Percentiles rank a stretch among this genome's conserved stretches.
phyloP scores from a whole-genome alignment of 92 coral and sea anemone genomes.

The Porites divaricata region DNA sequence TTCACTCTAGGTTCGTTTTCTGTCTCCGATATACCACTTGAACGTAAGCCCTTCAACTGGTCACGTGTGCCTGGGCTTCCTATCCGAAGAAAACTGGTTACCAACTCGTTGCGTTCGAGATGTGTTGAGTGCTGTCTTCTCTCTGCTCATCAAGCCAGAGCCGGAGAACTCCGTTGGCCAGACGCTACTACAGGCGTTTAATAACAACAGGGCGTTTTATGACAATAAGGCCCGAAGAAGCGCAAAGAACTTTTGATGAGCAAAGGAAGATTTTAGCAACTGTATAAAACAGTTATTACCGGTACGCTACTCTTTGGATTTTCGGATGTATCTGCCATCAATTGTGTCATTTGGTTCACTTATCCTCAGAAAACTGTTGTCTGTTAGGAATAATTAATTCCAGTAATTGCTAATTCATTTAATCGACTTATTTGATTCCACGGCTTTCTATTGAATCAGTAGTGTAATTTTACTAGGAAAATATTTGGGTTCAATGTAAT shows the following conservation, averaged over 20 bases:
- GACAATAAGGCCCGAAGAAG: conserved; percentile 67
- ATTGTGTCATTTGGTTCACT: no score
- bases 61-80: conserved; percentile 79
- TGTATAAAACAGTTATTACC: no score
- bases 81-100: conserved; percentile 71
- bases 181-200: conserved; percentile 44
- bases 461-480: no score
- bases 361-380: no score
- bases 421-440: no score
- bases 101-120: conserved; percentile 80
- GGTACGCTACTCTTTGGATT: no score
- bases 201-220: conserved; percentile 32
- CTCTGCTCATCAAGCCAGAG: conserved; percentile 74
- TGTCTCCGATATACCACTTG: conserved; percentile 76
- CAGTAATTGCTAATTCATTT: no score
- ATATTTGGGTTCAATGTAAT: no score
- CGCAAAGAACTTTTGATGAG: conserved; percentile 42
- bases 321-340: no score
- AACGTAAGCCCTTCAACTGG: conserved; percentile 81
- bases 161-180: conserved; percentile 73
- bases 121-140: conserved; percentile 74
- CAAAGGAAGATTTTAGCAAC: neutral
- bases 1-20: conserved; percentile 69
- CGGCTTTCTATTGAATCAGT: no score
- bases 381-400: no score